These are phyloP conservation scores for Oxyscelio sp. DNA, from an alignment of 2,888 invertebrate genomes.

Conservation along the genomic window DNA sequence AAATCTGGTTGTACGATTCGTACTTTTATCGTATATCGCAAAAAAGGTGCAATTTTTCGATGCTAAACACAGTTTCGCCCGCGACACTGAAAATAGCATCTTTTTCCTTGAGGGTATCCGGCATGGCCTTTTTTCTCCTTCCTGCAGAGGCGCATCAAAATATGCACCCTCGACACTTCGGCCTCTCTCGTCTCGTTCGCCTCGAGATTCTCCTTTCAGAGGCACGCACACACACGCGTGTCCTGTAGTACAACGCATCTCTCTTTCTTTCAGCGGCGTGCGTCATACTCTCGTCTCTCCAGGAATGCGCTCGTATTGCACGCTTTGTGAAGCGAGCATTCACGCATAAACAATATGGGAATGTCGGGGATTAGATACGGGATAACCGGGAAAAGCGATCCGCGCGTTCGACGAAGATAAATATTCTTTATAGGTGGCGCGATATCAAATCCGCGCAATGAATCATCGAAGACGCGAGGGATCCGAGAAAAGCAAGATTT, in stretches of 20 bases:
- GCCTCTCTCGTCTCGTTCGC: conserved; percentile 52
- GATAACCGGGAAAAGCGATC: conserved; percentile 49
- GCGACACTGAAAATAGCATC: conserved; percentile 52
- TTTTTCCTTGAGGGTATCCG: conserved; percentile 32
- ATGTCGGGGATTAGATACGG: conserved; percentile 77
- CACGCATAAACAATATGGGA: conserved; percentile 82
- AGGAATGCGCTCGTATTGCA: conserved; percentile 83
- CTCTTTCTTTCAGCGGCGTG: conserved; percentile 47
- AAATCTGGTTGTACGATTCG: no score
- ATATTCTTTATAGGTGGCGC: conserved; percentile 45
- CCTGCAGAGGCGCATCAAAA: conserved; percentile 76
- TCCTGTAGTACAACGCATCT: no score
- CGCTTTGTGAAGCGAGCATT: conserved; percentile 81
- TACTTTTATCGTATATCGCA: no score
- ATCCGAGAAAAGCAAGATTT: no score
- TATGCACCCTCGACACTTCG: conserved; percentile 78
- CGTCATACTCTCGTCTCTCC: conserved; percentile 70
- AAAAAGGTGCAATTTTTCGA: background rate
- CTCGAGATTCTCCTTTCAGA: conserved; percentile 63
- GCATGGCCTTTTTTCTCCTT: conserved; percentile 47
- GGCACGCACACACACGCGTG: conserved; percentile 27
- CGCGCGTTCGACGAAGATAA: conserved; percentile 49
- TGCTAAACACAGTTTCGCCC: background rate
- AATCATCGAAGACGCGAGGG: no score
- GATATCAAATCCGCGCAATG: conserved; percentile 18